Percentiles rank a stretch among this genome's conserved stretches.
These are phyloP conservation scores for Chiropotes sagulatus DNA, from an alignment of 2,797 vertebrate genomes.

Conservation along the genomic window DNA sequence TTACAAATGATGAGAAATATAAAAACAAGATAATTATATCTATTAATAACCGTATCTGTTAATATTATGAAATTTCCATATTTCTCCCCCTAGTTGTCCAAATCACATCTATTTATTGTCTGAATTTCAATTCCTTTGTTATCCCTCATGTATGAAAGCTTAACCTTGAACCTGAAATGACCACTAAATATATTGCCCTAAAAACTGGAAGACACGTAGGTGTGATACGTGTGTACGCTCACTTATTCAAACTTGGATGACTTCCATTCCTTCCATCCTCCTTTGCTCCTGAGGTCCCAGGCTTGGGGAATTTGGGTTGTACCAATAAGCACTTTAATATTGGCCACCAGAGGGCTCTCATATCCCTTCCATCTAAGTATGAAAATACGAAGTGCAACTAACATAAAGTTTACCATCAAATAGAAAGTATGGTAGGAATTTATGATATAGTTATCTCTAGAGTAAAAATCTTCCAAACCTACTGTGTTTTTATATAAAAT, in stretches of 20 bases:
- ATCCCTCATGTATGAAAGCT: neutral
- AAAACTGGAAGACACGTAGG: neutral
- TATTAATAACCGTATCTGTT: neutral
- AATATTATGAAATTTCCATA: neutral
- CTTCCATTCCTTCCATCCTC: neutral
- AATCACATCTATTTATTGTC: neutral
- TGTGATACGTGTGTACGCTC: neutral
- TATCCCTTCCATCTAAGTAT: conserved; percentile 63
- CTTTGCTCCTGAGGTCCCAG: neutral
- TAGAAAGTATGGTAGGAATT: neutral
- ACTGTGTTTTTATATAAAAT: neutral
- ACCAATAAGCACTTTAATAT: neutral
- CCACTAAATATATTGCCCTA: neutral
- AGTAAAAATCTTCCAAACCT: neutral
- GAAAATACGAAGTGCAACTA: neutral
- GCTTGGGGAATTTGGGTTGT: neutral
- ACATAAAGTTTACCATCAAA: neutral
- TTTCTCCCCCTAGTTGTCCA: neutral
- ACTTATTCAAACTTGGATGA: neutral
- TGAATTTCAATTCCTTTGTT: conserved; percentile 16
- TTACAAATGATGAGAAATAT: neutral
- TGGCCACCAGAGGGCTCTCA: conserved; percentile 77
- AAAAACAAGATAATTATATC: neutral
- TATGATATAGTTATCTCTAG: neutral
- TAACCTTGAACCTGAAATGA: neutral